Conservation (phyloP, 2,888 invertebrate species). For the Cerastis leucographa region DNA sequence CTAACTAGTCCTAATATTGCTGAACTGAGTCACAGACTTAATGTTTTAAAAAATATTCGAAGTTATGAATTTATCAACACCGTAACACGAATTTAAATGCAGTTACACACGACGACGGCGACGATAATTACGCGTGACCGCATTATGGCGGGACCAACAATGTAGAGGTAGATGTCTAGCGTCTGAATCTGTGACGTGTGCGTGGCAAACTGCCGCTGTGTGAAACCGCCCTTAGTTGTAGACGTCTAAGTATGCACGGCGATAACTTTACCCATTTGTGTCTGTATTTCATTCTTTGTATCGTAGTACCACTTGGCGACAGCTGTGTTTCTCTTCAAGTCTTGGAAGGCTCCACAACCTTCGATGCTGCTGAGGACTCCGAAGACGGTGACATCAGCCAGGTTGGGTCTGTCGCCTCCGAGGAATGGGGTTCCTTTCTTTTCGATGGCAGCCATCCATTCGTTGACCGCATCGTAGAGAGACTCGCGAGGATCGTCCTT, state of each 20-base stretch:
- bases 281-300: slow-evolving; percentile 92
- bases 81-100: slow-evolving; percentile 40
- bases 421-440: slow-evolving; percentile 94
- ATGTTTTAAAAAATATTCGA: background rate
- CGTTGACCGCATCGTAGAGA: slow-evolving; percentile 96
- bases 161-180: background rate
- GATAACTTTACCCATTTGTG: slow-evolving; percentile 89
- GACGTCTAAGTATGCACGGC: slow-evolving; percentile 64
- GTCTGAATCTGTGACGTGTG: background rate
- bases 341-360: slow-evolving; percentile 97
- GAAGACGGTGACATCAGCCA: slow-evolving; percentile 98
- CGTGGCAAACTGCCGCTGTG: background rate
- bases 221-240: background rate
- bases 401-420: slow-evolving; percentile 96
- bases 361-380: slow-evolving; percentile 98
- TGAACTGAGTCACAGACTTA: slow-evolving; percentile 15
- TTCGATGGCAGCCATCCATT: slow-evolving; percentile 94
- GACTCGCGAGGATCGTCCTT: slow-evolving; percentile 97
- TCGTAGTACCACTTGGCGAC: slow-evolving; percentile 95
- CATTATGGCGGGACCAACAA: background rate
- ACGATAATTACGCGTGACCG: background rate
- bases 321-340: slow-evolving; percentile 93
- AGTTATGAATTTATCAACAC: slow-evolving; percentile 45
- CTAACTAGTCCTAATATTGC: slow-evolving; percentile 26
- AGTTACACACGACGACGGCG: slow-evolving; percentile 6